Conservation (phyloP, 2,888 invertebrate genomes). For the Andrena bucephala region DNA sequence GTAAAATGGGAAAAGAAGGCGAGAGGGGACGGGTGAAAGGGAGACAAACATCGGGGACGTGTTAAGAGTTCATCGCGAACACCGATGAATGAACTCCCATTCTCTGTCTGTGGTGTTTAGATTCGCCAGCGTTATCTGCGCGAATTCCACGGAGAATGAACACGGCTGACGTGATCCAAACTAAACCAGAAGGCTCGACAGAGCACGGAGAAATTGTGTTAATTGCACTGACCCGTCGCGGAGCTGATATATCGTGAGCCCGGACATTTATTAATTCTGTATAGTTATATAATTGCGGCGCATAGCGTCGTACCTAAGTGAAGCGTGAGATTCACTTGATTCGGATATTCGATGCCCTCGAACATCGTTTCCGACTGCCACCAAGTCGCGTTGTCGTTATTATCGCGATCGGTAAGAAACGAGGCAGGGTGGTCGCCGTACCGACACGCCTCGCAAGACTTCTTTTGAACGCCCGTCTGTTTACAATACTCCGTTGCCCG, state of each 20-base stretch:
- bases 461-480: constrained; percentile 93
- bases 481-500: constrained; percentile 93
- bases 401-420: constrained; percentile 96
- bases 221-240: too few species aligned
- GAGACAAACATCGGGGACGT: constrained; percentile 50
- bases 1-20: constrained; percentile 47
- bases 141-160: constrained; percentile 14
- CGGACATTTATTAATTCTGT: too few species aligned
- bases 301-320: constrained; percentile 88
- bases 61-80: constrained; percentile 68
- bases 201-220: too few species aligned
- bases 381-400: constrained; percentile 96
- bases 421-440: constrained; percentile 89
- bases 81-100: constrained; percentile 60
- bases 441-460: constrained; percentile 93
- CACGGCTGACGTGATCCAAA: constrained; percentile 5
- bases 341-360: constrained; percentile 96
- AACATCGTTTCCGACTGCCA: constrained; percentile 99
- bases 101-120: constrained; percentile 19
- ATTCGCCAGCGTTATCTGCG: constrained; percentile 29
- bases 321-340: constrained; percentile 96
- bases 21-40: constrained; percentile 29
- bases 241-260: too few species aligned
- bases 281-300: not conserved
- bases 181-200: not conserved